Evolutionary conservation across 2,113 vertebrate species (phyloP).

Genomic region (Anas platyrhynchos): DNA sequence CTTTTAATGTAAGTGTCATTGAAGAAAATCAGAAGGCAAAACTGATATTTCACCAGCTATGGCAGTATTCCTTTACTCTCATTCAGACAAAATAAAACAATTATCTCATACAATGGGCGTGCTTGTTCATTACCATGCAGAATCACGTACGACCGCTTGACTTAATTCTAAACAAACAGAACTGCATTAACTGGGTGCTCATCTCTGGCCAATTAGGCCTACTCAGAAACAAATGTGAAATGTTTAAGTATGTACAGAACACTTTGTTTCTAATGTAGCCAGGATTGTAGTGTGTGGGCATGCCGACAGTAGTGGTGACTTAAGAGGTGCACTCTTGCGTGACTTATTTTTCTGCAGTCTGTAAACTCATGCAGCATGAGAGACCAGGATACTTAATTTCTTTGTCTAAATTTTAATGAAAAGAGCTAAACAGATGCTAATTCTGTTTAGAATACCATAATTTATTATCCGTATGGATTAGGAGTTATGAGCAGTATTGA

Average conservation of each 20-base stretch:
- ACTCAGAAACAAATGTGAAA: neutral
- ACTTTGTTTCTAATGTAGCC: neutral
- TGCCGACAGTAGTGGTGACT: neutral
- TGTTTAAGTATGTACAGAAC: neutral
- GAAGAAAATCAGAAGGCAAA: neutral
- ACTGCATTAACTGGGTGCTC: neutral
- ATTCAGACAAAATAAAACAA: neutral
- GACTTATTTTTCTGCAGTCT: neutral
- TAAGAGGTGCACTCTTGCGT: neutral
- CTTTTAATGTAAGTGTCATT: neutral
- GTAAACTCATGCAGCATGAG: neutral
- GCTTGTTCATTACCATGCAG: neutral
- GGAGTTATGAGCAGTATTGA: constrained; percentile 3
- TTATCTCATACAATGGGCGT: rapidly evolving
- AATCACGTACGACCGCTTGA: neutral
- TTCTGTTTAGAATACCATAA: neutral
- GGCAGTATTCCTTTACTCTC: neutral
- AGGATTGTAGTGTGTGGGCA: neutral
- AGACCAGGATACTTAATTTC: neutral
- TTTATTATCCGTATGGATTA: neutral
- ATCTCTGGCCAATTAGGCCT: neutral
- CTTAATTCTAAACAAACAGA: neutral
- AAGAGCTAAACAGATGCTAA: neutral
- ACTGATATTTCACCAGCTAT: neutral
- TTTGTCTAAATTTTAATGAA: neutral